Evolutionary conservation across 2,113 vertebrate species (phyloP).

Genomic region (Falcunculus frontatus): DNA sequence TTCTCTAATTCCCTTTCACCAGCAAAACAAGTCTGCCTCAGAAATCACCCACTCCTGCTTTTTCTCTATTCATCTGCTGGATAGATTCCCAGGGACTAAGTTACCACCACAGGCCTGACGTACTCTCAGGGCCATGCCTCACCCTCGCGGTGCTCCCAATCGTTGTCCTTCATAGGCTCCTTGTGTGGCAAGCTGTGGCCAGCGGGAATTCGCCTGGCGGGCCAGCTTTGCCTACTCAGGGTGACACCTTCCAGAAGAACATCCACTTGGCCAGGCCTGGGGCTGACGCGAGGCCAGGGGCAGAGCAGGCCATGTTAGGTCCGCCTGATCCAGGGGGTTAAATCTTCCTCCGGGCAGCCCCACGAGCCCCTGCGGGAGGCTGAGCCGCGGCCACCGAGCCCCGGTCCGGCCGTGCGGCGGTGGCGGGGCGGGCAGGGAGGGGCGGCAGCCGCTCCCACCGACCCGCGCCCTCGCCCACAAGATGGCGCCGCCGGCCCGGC

Average conservation of each 20-base stretch:
- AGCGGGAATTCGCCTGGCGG: neutral
- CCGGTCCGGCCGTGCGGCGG: too few relatives aligned
- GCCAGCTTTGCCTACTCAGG: neutral
- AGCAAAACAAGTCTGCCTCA: neutral
- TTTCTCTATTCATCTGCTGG: neutral
- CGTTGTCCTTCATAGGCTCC: neutral
- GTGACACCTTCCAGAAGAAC: neutral
- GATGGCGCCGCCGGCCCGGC: conserved; percentile 18
- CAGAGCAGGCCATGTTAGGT: fast-evolving
- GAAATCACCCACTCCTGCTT: neutral
- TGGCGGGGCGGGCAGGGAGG: neutral
- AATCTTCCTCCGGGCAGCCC: too few relatives aligned
- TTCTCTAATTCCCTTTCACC: neutral
- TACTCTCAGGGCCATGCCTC: neutral
- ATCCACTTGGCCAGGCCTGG: neutral
- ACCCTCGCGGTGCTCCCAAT: fast-evolving
- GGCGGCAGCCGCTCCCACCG: neutral
- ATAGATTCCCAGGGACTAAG: neutral
- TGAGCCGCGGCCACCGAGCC: neutral
- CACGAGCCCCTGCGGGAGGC: fast-evolving
- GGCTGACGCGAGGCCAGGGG: neutral
- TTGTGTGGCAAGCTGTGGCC: fast-evolving
- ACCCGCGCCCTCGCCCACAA: conserved; percentile 1
- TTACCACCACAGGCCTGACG: neutral
- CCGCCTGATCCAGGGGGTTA: neutral